Evolutionary conservation across 2,113 vertebrate genomes (phyloP), one percentile per base, ranked within the genome.

Genomic region (Rana temporaria): DNA sequence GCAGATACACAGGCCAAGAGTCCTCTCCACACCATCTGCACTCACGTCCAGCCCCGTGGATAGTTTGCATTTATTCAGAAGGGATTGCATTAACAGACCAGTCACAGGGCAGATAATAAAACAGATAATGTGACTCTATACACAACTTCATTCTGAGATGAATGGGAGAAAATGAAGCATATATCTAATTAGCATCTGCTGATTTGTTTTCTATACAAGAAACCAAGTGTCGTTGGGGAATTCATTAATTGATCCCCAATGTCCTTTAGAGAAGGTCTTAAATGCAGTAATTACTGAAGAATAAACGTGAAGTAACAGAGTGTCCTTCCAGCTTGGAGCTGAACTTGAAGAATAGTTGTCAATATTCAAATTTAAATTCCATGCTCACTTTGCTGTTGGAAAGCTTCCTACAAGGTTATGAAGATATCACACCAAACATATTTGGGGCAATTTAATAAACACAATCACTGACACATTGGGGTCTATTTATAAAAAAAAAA

Each of bases 11-110:
- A 22, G 53, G 30, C 48, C 15, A 17, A 15, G 2, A n/a, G 11
- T 34, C 20, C 62, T 67, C 74, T 65, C 42, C 3, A 67, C 32
- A 48, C 63, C 81, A 83, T 83, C 72, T 83, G 76, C 48, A 24
- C 32, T 9, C 32, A 38, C 12, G 73, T 76, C 57, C 59, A 20
- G 5, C 34, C n/a, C 42, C 57, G n/a, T 14, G 63, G 65, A 57
- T 17, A 82, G 57, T 38, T 56, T 57, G 70, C 20, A 68, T 55
- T 34, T 78, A 78, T 56, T 78, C 22, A 60, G 32, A 14, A 7
- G 72, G 18, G 42, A 53, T 22, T 76, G 52, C 53, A 82, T 68
- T 82, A 75, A 75, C 71, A 68, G 63, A 22, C 81, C 68, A 22
- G 53, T 56, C 34, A 59, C 30, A 38, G 18, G 32, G 12, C 34